Evolutionary conservation across 2,797 vertebrate genomes (phyloP).

Genomic region (Podarcis lilfordi): DNA sequence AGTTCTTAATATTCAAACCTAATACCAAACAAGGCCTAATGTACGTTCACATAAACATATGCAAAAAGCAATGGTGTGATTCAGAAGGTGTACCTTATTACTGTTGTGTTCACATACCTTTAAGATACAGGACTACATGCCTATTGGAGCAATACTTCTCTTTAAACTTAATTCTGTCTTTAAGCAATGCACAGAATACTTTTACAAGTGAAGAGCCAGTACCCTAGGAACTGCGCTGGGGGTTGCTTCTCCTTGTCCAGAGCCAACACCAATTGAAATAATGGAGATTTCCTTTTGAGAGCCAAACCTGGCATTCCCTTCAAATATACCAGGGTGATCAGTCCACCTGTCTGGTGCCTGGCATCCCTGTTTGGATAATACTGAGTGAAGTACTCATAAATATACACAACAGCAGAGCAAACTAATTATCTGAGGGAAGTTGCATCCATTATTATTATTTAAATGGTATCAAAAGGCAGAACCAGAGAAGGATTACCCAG

Average conservation of each 20-base stretch:
- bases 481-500: not conserved
- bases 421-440: not conserved
- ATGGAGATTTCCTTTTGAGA: not conserved
- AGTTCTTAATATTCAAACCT: not conserved
- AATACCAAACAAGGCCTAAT: not conserved
- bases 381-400: not conserved
- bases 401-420: not conserved
- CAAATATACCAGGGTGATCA: not conserved
- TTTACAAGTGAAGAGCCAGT: not conserved
- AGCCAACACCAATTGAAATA: not conserved
- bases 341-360: not conserved
- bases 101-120: not conserved
- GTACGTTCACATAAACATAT: not conserved
- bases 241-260: not conserved
- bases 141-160: not conserved
- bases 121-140: not conserved
- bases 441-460: not conserved
- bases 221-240: not conserved
- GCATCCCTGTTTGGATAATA: constrained; percentile 2
- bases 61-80: not conserved
- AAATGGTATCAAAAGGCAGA: not conserved
- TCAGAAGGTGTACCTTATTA: not conserved
- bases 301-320: not conserved
- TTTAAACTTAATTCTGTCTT: not conserved
- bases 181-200: not conserved